Conservation (phyloP, 2,797 vertebrate genomes). For the Tarsius wallacei region DNA sequence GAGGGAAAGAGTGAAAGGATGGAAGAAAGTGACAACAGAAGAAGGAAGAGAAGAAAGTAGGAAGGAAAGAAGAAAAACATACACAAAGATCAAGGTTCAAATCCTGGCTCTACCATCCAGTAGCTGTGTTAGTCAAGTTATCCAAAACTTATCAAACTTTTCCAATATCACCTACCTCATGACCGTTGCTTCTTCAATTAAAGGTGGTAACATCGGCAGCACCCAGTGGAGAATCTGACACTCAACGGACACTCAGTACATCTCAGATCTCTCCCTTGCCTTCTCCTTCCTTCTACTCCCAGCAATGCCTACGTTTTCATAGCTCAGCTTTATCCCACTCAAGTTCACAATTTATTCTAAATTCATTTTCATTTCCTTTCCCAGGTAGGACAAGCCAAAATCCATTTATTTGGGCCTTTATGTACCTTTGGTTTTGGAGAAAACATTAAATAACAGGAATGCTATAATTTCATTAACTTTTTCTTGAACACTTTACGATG, state of each 20-base stretch:
- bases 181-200: background rate
- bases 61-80: background rate
- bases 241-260: background rate
- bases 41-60: background rate
- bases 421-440: background rate
- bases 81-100: background rate
- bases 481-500: background rate
- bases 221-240: background rate
- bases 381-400: background rate
- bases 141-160: background rate
- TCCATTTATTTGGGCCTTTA: background rate
- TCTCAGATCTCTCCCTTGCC: background rate
- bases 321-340: background rate
- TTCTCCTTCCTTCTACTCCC: background rate
- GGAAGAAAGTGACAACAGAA: no score
- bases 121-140: background rate
- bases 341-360: background rate
- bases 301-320: background rate
- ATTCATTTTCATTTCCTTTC: slow-evolving; percentile 5
- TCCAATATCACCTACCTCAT: background rate
- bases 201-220: background rate
- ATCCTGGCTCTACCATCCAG: background rate
- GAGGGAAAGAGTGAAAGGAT: no score
- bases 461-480: background rate
- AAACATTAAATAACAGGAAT: slow-evolving; percentile 4